Evolutionary conservation across 2,888 invertebrate species (phyloP).

Genomic region (Heliconius charithonia): DNA sequence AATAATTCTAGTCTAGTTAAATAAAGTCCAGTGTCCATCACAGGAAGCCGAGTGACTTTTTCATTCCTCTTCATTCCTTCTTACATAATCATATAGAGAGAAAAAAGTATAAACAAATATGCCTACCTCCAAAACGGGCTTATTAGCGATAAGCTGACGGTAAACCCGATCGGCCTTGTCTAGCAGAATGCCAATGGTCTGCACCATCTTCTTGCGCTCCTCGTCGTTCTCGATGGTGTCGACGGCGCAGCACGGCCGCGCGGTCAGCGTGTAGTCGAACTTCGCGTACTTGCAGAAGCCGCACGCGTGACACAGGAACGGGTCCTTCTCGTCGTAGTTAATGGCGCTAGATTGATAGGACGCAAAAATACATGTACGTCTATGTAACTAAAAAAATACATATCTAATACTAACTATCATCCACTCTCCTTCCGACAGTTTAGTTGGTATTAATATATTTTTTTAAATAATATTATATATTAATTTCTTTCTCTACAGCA

Average conservation of each 20-base stretch:
- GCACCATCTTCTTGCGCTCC: slow-evolving; percentile 96
- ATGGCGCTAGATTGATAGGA: slow-evolving; percentile 87
- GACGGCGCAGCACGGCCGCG: slow-evolving; percentile 96
- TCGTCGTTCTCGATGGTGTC: slow-evolving; percentile 99
- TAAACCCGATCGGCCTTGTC: slow-evolving; percentile 98
- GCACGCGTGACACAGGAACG: slow-evolving; percentile 99
- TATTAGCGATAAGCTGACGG: slow-evolving; percentile 94
- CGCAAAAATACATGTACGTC: background rate
- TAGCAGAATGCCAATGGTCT: slow-evolving; percentile 93
- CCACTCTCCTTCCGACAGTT: no score
- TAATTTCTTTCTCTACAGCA: background rate
- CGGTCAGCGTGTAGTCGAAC: slow-evolving; percentile 97
- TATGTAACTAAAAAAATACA: no score
- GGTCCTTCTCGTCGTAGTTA: slow-evolving; percentile 99
- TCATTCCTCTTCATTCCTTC: no score
- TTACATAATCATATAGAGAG: background rate
- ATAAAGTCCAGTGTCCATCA: background rate
- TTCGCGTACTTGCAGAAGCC: slow-evolving; percentile 99
- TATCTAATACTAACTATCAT: no score
- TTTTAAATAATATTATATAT: background rate
- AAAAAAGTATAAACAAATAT: background rate
- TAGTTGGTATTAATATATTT: background rate
- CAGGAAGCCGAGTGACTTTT: no score
- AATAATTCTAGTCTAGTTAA: background rate
- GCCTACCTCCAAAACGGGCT: slow-evolving; percentile 92